Conservation (phyloP, 2,113 vertebrate genomes). For the Gobiocypris rarus region DNA sequence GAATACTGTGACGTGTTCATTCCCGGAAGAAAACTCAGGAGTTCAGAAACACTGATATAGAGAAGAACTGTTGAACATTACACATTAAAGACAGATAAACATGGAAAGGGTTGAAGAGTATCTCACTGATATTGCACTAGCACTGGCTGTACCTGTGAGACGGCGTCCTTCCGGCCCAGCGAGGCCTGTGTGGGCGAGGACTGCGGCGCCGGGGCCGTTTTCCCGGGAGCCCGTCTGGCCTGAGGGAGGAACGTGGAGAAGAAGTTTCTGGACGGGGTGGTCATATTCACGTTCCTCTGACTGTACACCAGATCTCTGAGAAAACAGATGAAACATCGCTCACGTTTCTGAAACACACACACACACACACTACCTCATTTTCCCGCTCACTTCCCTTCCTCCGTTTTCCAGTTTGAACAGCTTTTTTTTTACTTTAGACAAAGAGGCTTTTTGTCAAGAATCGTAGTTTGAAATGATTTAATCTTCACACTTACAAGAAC, state of each 20-base stretch:
- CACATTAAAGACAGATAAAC: too few relatives aligned
- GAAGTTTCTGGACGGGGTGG: conserved; percentile 83
- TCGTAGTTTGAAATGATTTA: not conserved
- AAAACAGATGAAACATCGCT: not conserved
- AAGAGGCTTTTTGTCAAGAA: not conserved
- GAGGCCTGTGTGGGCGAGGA: conserved; percentile 78
- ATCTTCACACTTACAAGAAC: not conserved
- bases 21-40: too few relatives aligned
- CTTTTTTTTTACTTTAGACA: not conserved
- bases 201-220: conserved; percentile 65
- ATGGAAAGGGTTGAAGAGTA: not conserved
- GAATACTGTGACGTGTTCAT: too few relatives aligned
- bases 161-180: conserved; percentile 81
- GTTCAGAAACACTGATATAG: too few relatives aligned
- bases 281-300: conserved; percentile 79
- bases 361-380: conserved; percentile 37
- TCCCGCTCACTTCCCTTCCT: conserved; percentile 1
- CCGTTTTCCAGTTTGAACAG: not conserved
- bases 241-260: conserved; percentile 93
- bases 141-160: conserved; percentile 73
- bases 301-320: conserved; percentile 87
- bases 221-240: conserved; percentile 81
- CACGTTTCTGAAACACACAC: conserved; percentile 24
- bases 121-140: not conserved
- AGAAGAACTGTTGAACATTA: too few relatives aligned